Conservation (phyloP, 92 coral and sea anemone genomes). For the Palythoa grandiflora region DNA sequence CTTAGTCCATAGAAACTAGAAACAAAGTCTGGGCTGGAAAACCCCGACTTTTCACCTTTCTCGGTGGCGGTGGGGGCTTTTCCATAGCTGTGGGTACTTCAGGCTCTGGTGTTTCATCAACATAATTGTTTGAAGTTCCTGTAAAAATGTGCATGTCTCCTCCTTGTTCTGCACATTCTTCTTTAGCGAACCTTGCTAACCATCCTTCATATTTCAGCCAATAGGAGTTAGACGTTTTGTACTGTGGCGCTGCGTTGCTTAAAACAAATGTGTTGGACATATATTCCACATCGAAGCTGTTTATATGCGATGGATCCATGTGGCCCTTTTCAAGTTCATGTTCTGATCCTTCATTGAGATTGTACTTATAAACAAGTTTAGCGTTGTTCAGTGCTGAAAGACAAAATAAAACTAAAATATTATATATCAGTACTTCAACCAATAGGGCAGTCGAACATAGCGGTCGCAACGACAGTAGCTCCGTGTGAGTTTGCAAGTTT, state of each 20-base stretch:
- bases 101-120: not conserved
- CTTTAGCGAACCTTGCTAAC: not conserved
- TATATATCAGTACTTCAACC: not conserved
- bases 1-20: too few species aligned
- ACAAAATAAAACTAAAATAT: not conserved
- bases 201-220: not conserved
- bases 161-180: not conserved
- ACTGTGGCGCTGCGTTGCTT: slow-evolving; percentile 21
- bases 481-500: too few species aligned
- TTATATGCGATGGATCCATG: slow-evolving; percentile 17
- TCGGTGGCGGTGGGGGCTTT: not conserved
- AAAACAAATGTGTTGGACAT: not conserved
- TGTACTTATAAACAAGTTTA: not conserved
- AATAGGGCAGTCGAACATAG: too few species aligned
- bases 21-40: too few species aligned
- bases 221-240: not conserved
- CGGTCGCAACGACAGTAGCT: too few species aligned
- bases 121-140: not conserved
- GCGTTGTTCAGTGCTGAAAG: not conserved
- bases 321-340: not conserved
- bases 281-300: not conserved
- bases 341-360: not conserved
- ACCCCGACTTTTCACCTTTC: not conserved
- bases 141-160: not conserved
- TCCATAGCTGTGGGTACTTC: not conserved